Evolutionary conservation across 2,113 vertebrate genomes (phyloP), one percentile per base, ranked within the genome.

Genomic region (Ochotona princeps): DNA sequence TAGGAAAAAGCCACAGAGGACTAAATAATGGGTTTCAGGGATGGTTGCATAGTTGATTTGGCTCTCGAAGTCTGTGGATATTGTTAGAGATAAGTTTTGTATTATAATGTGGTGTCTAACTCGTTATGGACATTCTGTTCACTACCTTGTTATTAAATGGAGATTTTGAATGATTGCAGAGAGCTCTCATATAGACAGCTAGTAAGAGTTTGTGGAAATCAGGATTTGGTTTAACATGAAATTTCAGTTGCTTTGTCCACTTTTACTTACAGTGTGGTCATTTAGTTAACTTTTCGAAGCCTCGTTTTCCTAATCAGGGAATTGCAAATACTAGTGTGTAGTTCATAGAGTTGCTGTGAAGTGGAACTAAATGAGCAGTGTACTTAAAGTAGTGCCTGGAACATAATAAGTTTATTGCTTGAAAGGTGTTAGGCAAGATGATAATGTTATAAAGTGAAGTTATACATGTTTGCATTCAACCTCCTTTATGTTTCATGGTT

Each of bases 351-450:
- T 67, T 61, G 8, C 84, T 26, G 75, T 86, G 89, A 91, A 91
- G 70, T 90, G 88, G 79, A 79, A 69, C 89, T 54, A 80, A 76
- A 60, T 73, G n/a, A 83, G 30, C 17, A 90, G 0, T 90, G 2
- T 83, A 51, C 54, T 88, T 85, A 91, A 72, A 92, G n/a, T 17
- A 75, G 15, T 89, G 20, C 13, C 32, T 81, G 60, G 65, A 90
- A 90, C n/a, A 78, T 28, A 82, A 74, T 91, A 87, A 78, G 35
- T n/a, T n/a, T n/a, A 57, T 35, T 79, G 21, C 72, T 81, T 94
- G n/a, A n/a, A 79, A 84, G 65, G 38, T 92, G 63, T 84, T 81
- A 80, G 47, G 21, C 11, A 49, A n/a, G n/a, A n/a, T n/a, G n/a
- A n/a, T n/a, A n/a, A n/a, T n/a, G n/a, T n/a, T n/a, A n/a, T n/a